phyloP scores from a whole-genome alignment of 2,888 invertebrate species.

The Thera obeliscata region DNA sequence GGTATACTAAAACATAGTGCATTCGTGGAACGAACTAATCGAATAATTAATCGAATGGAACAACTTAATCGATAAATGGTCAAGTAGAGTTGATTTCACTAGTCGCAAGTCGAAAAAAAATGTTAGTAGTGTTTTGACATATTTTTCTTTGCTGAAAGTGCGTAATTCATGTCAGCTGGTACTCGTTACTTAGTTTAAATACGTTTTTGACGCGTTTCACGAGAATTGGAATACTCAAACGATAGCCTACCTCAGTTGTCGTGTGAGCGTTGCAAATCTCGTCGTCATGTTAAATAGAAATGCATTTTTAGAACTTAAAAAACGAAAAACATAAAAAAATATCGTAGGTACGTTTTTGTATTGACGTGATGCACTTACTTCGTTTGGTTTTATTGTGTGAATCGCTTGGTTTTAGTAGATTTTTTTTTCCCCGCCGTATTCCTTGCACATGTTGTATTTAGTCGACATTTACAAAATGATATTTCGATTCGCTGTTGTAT shows the following conservation, averaged over 20 bases:
- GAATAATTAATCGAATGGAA: slow-evolving; percentile 70
- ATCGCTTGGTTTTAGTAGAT: slow-evolving; percentile 78
- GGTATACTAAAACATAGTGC: slow-evolving; percentile 80
- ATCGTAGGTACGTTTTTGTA: slow-evolving; percentile 70
- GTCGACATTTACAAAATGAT: slow-evolving; percentile 42
- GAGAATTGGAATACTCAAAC: slow-evolving; percentile 76
- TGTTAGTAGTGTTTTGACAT: slow-evolving; percentile 85
- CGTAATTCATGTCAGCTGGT: slow-evolving; percentile 85
- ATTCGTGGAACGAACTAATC: slow-evolving; percentile 79
- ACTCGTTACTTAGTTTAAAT: slow-evolving; percentile 67
- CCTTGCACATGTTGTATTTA: slow-evolving; percentile 67
- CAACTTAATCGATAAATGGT: slow-evolving; percentile 81
- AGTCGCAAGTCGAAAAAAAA: slow-evolving; percentile 83
- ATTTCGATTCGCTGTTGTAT: slow-evolving; percentile 41
- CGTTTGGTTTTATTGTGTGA: slow-evolving; percentile 74
- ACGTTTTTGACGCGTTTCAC: slow-evolving; percentile 44
- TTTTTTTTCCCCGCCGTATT: slow-evolving; percentile 65
- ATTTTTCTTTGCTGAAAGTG: slow-evolving; percentile 86
- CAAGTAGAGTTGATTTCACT: slow-evolving; percentile 85
- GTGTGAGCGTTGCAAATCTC: slow-evolving; percentile 76
- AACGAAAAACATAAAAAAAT: slow-evolving; percentile 60
- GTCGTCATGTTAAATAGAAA: slow-evolving; percentile 71
- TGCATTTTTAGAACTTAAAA: slow-evolving; percentile 72
- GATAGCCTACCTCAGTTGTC: slow-evolving; percentile 53
- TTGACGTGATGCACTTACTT: slow-evolving; percentile 79